Evolutionary conservation across 2,113 vertebrate genomes (phyloP).

Genomic region (Cervus canadensis): DNA sequence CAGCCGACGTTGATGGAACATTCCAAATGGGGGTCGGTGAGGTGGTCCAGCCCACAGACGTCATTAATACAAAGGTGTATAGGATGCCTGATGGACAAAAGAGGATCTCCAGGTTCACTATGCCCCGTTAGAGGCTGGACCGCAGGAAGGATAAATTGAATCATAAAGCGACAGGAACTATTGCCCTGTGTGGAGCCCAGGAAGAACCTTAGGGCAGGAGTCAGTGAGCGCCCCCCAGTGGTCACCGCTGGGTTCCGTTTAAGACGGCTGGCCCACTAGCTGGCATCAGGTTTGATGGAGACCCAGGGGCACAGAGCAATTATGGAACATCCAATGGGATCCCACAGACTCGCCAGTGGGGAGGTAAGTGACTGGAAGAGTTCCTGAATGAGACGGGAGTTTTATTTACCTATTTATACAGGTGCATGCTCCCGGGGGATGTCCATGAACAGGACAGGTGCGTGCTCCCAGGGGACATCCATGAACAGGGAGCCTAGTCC

Average conservation of each 20-base stretch:
- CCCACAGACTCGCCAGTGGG: not conserved
- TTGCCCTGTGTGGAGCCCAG: not conserved
- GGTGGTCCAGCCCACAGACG: not conserved
- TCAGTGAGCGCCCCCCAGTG: not conserved
- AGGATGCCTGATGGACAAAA: not conserved
- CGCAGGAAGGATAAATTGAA: fast-evolving
- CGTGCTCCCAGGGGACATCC: not conserved
- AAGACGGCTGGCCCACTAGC: too few relatives aligned
- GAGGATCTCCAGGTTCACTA: fast-evolving
- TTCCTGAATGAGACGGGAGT: not conserved
- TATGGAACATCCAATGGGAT: not conserved
- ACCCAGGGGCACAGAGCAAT: not conserved
- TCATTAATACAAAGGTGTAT: too few relatives aligned
- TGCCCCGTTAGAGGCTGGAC: fast-evolving
- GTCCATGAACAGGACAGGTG: not conserved
- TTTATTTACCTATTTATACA: too few relatives aligned
- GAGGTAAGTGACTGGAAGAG: not conserved
- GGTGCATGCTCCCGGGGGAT: not conserved
- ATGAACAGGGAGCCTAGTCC: not conserved
- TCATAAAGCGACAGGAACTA: fast-evolving
- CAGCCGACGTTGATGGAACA: fast-evolving
- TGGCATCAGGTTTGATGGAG: not conserved
- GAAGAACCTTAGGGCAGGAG: not conserved
- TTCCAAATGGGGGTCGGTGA: not conserved
- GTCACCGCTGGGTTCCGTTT: fast-evolving